Evolutionary conservation across 2,113 vertebrate genomes (phyloP).

Genomic region (Boleophthalmus pectinirostris): DNA sequence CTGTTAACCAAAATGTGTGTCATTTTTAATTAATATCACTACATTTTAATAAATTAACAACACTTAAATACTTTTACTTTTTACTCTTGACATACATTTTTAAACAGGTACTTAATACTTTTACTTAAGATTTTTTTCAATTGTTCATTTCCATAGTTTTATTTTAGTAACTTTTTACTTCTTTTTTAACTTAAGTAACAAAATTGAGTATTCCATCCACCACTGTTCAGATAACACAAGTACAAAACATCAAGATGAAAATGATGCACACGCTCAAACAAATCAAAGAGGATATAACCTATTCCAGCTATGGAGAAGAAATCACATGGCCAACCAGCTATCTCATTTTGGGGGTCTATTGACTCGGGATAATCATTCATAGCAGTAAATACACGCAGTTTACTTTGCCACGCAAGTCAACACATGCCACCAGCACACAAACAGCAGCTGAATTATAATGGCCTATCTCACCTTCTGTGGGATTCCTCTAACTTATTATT

Average conservation of each 20-base stretch:
- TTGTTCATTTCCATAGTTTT: too few species aligned
- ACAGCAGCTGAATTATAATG: constrained; percentile 57
- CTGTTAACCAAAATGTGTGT: too few species aligned
- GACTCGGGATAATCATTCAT: constrained; percentile 49
- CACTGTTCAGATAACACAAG: too few species aligned
- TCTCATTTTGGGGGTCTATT: constrained; percentile 33
- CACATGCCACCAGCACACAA: constrained; percentile 37
- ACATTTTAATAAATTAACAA: too few species aligned
- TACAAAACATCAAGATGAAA: neutral
- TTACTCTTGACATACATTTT: too few species aligned
- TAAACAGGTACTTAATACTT: too few species aligned
- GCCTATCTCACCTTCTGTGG: constrained; percentile 55
- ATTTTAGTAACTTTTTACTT: too few species aligned
- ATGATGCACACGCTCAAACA: constrained; percentile 4
- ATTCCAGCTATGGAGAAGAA: neutral
- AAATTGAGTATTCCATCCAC: too few species aligned
- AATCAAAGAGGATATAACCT: constrained; percentile 1
- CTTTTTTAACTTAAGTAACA: too few species aligned
- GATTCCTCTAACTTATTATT: constrained; percentile 15
- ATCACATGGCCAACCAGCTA: constrained; percentile 29
- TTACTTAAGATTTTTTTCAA: too few species aligned
- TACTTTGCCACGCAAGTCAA: constrained; percentile 32
- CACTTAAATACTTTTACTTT: too few species aligned
- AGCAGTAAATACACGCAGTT: constrained; percentile 46
- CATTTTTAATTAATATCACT: too few species aligned